A percentile compares a stretch with the other conserved stretches of the same genome.
Conservation (phyloP, 2,797 vertebrate genomes). For the Brotula barbata region DNA sequence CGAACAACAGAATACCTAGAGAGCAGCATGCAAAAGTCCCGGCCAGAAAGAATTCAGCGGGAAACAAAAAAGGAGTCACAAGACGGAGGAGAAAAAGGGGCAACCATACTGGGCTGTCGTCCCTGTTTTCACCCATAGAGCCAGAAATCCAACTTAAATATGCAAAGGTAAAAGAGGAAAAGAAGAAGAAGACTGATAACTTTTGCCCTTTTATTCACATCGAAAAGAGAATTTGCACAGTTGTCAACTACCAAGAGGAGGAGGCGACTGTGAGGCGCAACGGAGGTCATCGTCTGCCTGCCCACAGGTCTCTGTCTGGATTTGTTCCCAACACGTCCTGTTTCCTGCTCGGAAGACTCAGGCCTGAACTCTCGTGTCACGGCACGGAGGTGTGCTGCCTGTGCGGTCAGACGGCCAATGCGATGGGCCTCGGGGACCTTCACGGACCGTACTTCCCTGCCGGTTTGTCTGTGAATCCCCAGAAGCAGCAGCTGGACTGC, state of each 20-base stretch:
- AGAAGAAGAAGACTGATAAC: conserved; percentile 39
- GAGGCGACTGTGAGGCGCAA: conserved; percentile 36
- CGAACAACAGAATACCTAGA: background rate
- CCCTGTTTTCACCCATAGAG: conserved; percentile 64
- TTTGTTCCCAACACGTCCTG: conserved; percentile 75
- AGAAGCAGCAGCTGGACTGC: conserved; percentile 10
- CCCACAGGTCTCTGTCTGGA: conserved; percentile 37
- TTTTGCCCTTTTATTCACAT: conserved; percentile 77
- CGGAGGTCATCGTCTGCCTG: background rate
- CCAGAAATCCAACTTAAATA: conserved; percentile 76
- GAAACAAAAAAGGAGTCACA: background rate
- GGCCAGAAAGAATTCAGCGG: background rate
- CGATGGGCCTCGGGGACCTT: conserved; percentile 77
- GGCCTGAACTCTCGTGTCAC: conserved; percentile 25
- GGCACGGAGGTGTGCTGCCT: conserved; percentile 70
- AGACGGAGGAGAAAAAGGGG: conserved; percentile 49
- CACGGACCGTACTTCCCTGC: conserved; percentile 76
- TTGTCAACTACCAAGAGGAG: conserved; percentile 79
- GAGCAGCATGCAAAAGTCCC: conserved; percentile 5
- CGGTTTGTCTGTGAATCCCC: background rate
- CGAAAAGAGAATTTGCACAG: conserved; percentile 57
- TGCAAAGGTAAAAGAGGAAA: conserved; percentile 55
- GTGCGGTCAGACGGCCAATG: conserved; percentile 72
- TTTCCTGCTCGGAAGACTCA: conserved; percentile 68
- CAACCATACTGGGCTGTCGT: conserved; percentile 7